Percentiles rank a stretch among this genome's conserved stretches.
phyloP scores from a whole-genome alignment of 2,797 vertebrate genomes.

The Diplodus puntazzo region DNA sequence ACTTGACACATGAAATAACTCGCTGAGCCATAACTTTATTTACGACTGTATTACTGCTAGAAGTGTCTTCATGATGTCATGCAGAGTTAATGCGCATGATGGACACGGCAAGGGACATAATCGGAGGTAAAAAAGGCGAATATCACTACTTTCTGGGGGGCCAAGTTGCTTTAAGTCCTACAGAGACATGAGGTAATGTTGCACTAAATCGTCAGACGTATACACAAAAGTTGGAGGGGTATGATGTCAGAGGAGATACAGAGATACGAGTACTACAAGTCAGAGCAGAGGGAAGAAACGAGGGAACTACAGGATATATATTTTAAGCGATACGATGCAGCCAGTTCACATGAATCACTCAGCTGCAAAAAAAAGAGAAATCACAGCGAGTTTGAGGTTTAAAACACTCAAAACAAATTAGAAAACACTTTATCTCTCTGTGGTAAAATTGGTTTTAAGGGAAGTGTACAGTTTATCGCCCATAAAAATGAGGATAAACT shows the following conservation, averaged over 20 bases:
- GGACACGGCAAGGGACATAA: not conserved
- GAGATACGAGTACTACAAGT: not conserved
- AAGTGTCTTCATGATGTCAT: not conserved
- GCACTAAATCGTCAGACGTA: conserved; percentile 1
- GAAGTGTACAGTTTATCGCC: not conserved
- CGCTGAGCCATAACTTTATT: not conserved
- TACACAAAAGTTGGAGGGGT: not conserved
- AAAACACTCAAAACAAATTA: not conserved
- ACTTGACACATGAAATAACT: not conserved
- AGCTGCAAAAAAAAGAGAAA: not conserved
- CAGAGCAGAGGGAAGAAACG: not conserved
- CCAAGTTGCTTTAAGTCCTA: not conserved
- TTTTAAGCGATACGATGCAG: not conserved
- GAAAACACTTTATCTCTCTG: not conserved
- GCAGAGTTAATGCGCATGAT: not conserved
- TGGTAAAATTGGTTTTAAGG: not conserved
- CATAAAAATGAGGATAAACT: not conserved
- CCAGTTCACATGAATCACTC: not conserved
- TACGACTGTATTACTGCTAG: not conserved
- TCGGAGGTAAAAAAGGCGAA: conserved; percentile 5
- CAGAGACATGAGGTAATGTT: conserved; percentile 17
- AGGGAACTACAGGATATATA: not conserved
- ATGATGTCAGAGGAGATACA: conserved; percentile 7
- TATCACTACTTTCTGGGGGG: not conserved
- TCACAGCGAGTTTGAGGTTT: not conserved